A percentile compares a stretch with the other conserved stretches of the same genome.
These are phyloP conservation scores for Notarius quadriscutis DNA, from an alignment of 2,113 vertebrate genomes.

Conservation along the genomic window DNA sequence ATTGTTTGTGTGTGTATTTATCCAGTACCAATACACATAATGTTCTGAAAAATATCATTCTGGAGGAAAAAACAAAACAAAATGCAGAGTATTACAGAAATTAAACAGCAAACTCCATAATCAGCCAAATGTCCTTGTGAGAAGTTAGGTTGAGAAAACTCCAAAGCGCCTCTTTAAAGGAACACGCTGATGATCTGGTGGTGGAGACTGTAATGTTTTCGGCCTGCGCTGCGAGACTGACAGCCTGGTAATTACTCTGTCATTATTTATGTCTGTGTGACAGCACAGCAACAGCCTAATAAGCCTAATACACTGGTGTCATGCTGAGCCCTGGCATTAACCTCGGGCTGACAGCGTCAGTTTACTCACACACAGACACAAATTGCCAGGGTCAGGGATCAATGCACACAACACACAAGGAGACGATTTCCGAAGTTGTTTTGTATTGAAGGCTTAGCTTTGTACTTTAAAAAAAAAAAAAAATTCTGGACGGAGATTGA, in stretches of 20 bases:
- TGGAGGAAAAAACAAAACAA: not conserved
- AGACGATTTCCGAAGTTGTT: not conserved
- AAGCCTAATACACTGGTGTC: conserved; percentile 39
- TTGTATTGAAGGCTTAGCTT: not conserved
- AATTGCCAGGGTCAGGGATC: conserved; percentile 47
- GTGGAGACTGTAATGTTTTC: conserved; percentile 16
- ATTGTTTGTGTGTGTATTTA: too few relatives aligned
- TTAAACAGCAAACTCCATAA: not conserved
- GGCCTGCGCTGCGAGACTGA: conserved; percentile 11
- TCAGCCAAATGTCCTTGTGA: not conserved
- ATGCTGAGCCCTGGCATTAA: conserved; percentile 37
- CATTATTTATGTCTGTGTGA: conserved; percentile 46
- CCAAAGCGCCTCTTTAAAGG: not conserved
- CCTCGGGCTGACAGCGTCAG: conserved; percentile 43
- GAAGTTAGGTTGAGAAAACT: not conserved
- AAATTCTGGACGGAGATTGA: not conserved
- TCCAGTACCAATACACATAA: not conserved
- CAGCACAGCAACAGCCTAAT: conserved; percentile 38
- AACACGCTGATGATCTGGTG: not conserved
- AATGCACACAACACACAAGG: conserved; percentile 37
- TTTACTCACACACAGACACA: conserved; percentile 42
- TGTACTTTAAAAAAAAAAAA: too few relatives aligned
- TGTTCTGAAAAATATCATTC: not conserved
- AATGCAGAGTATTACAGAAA: not conserved
- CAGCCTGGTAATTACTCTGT: conserved; percentile 47